Base-by-base conservation (phyloP, 1,140 invertebrate species). In the Drosophila lowei region DNA sequence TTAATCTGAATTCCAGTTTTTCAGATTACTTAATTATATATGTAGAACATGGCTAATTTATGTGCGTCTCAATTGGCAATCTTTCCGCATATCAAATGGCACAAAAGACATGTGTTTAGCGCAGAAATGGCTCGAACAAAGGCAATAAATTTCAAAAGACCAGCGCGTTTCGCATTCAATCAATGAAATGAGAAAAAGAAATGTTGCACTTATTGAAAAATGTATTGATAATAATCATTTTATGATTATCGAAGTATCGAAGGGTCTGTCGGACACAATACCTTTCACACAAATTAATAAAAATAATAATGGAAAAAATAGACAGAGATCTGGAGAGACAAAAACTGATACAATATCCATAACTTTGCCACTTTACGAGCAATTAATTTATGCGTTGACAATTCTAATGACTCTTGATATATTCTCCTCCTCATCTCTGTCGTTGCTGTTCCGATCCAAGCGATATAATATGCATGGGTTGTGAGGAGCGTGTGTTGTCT, bases 311-410 rank as follows among this genome's bases (percentile, higher is more conserved):
- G 28, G 6, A 50, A 60, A 53, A 63, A 62, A 30, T 30, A 38
- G 38, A 67, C 4, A n/a, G n/a, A 57, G 13, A 47, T 21, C 34
- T 30, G 56, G 34, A 49, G 56, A 49, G 62, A 70, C 47, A 68
- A 70, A 53, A 73, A 72, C 68, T 54, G 70, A 74, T 58, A 84
- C 64, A 79, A 67, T 43, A 66, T 72, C 62, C 83, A 88, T 88
- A 88, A 88, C 83, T 88, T 83, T 76, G 72, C 55, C 53, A 86
- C 63, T 90, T 90, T 90, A 90, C 75, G 86, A 90, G 86, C 86
- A 90, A 90, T 90, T 90, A 90, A 90, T 90, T 90, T 90, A 86
- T 90, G 86, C 86, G 86, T 90, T 90, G 86, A 90, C 86, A 90
- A 90, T 90, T 90, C 86, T 90, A 90, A 90, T 86, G 86, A 85